phyloP scores from a whole-genome alignment of 1,140 invertebrate genomes.

The Ridgeia piscesae region DNA sequence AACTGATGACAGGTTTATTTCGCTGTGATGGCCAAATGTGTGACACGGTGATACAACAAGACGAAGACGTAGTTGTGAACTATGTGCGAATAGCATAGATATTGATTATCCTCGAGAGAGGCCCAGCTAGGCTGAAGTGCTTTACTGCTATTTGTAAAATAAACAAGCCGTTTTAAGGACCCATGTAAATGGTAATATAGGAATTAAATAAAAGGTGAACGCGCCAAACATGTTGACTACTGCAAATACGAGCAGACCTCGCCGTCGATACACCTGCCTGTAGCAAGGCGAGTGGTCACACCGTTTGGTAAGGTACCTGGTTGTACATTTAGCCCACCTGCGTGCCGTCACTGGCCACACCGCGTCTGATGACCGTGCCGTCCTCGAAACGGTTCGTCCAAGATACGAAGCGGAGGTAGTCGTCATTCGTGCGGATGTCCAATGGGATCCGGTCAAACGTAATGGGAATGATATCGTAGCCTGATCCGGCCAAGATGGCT shows the following conservation, averaged over 20 bases:
- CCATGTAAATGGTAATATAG: not conserved
- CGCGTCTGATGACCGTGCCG: not conserved
- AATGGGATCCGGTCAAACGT: slow-evolving; percentile 38
- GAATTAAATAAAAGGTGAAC: not conserved
- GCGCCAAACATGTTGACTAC: not conserved
- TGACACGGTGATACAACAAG: no score
- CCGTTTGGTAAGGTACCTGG: not conserved
- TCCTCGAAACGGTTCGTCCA: slow-evolving; percentile 23
- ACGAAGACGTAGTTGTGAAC: no score
- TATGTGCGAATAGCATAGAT: no score
- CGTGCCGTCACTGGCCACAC: not conserved
- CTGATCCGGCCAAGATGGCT: slow-evolving; percentile 25
- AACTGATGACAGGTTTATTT: not conserved
- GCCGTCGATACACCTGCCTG: not conserved
- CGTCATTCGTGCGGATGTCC: slow-evolving; percentile 33
- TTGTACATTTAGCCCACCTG: not conserved
- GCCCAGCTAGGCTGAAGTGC: no score
- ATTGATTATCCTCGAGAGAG: no score
- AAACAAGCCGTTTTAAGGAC: not conserved
- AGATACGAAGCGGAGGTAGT: slow-evolving; percentile 31
- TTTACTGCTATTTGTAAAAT: not conserved
- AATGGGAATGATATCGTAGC: slow-evolving; percentile 38
- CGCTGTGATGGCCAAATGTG: not conserved
- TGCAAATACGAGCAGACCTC: not conserved
- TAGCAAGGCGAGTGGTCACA: not conserved